Evolutionary conservation across 2,888 invertebrate species (phyloP), one percentile per base, ranked within the genome.

Genomic region (Drosophila affinis): DNA sequence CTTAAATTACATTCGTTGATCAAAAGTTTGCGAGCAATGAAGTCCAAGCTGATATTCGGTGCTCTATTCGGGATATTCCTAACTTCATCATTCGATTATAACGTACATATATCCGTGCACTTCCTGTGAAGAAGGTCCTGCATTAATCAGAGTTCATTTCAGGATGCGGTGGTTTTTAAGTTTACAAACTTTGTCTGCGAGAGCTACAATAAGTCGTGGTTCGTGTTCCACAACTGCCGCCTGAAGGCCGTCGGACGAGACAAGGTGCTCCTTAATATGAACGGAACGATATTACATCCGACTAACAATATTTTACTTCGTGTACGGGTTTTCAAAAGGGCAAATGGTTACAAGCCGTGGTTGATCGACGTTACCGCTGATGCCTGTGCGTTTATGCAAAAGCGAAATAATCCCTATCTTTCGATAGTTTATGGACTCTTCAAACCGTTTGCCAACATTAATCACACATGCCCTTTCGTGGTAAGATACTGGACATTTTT

Each of bases 151-250:
- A 47, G 18, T 14, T 9, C 12, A 12, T 39, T n/a, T 1, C 29
- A 79, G 78, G 58, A 78, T 3, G 69, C 72, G 1, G 12, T 54
- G 3, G 6, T 56, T 5, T 72, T 76, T 0, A 81, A 78, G n/a
- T 52, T 78, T 14, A 69, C 77, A 1, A 79, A 82, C 49, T 48
- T 52, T 2, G 34, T 51, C 0, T 81, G 81, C 39, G 48, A 54
- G 9, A 65, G 49, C 17, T 62, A 65, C 9, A 79, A 81, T 2
- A 24, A 71, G 29, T 61, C 74, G 0, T 79, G 74, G 72, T 14
- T 77, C 6, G 14, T 24, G 0, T 29, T 81, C 3, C 18, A 75
- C 9, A n/a, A 27, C 10, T 81, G 77, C 46, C 74, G 79, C 0
- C 4, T 77, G 1, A 64, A 53, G n/a, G 77, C 75, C 0, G 48